phyloP scores from a whole-genome alignment of 2,888 invertebrate genomes.

The Nephrocerus scutellatus region DNA sequence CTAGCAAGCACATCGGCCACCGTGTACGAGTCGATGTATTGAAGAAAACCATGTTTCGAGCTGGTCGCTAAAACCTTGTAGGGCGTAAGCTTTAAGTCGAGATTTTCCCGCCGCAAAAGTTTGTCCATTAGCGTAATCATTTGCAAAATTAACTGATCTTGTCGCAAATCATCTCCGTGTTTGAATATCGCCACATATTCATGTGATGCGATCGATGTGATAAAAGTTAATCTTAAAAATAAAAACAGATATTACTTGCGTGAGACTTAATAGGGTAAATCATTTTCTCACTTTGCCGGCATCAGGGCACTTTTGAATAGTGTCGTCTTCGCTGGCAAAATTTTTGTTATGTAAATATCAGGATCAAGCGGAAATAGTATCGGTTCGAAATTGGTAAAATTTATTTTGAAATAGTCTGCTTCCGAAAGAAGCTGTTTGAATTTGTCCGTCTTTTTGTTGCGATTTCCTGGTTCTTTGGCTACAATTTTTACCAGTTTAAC shows the following conservation, averaged over 20 bases:
- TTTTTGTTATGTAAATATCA: slow-evolving; percentile 77
- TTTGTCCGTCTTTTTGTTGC: slow-evolving; percentile 86
- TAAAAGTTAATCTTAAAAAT: slow-evolving; percentile 65
- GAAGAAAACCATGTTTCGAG: slow-evolving; percentile 91
- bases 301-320: slow-evolving; percentile 94
- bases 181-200: slow-evolving; percentile 94
- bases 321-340: slow-evolving; percentile 80
- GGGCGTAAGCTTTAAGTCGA: slow-evolving; percentile 93
- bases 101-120: slow-evolving; percentile 82
- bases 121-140: slow-evolving; percentile 99
- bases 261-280: background rate
- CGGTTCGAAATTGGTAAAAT: slow-evolving; percentile 84
- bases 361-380: slow-evolving; percentile 95
- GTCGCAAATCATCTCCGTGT: slow-evolving; percentile 93
- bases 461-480: slow-evolving; percentile 81
- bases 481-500: slow-evolving; percentile 83
- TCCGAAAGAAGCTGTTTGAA: slow-evolving; percentile 78
- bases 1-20: slow-evolving; percentile 84
- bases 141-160: slow-evolving; percentile 95
- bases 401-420: slow-evolving; percentile 72
- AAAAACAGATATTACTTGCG: background rate
- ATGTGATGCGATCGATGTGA: slow-evolving; percentile 63
- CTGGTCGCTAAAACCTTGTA: slow-evolving; percentile 94
- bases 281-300: slow-evolving; percentile 63
- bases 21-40: slow-evolving; percentile 87